These are phyloP conservation scores for Emydura subglobosa DNA, from an alignment of 2,113 vertebrate genomes.

Conservation along the genomic window DNA sequence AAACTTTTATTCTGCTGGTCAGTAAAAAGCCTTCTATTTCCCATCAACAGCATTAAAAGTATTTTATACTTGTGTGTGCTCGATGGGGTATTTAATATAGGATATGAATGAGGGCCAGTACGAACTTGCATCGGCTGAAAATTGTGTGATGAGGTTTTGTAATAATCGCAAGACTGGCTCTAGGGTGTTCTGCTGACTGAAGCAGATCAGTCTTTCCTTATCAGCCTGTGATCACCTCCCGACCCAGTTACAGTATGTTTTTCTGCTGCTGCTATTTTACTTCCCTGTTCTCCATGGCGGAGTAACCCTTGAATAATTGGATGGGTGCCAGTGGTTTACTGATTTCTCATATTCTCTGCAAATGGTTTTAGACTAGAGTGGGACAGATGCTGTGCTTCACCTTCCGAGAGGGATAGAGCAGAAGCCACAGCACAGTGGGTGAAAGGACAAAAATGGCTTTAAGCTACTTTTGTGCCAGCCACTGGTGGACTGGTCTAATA, in stretches of 20 bases:
- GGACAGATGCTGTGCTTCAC: neutral
- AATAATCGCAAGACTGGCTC: neutral
- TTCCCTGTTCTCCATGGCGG: accelerated
- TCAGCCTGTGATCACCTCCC: neutral
- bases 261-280: accelerated
- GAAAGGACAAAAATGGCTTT: accelerated
- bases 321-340: neutral
- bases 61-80: accelerated
- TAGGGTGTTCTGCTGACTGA: neutral
- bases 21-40: accelerated
- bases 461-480: neutral
- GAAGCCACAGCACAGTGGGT: neutral
- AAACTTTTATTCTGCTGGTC: accelerated
- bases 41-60: neutral
- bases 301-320: neutral
- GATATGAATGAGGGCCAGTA: accelerated
- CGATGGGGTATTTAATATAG: neutral
- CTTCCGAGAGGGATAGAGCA: accelerated
- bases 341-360: neutral
- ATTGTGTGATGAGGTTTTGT: neutral
- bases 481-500: neutral
- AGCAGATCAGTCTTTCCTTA: accelerated
- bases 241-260: neutral
- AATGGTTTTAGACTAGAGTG: conserved; percentile 6
- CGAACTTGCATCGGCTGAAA: neutral